Conservation (phyloP, 2,797 vertebrate species). For the Phoxinus dragarum region DNA sequence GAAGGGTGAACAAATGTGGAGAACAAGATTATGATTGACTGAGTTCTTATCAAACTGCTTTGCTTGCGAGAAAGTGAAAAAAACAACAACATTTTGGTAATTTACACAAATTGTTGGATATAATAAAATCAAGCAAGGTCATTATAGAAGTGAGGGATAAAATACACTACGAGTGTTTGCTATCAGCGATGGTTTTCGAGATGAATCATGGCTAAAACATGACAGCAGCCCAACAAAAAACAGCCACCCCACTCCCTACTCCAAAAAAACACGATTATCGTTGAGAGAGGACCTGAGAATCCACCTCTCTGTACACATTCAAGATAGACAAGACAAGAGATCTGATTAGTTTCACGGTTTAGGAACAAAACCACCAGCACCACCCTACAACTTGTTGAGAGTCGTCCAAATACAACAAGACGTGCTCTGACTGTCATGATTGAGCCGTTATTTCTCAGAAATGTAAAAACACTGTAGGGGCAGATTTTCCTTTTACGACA, state of each 20-base stretch:
- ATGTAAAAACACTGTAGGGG: not conserved
- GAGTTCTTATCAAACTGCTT: not conserved
- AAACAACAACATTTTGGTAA: not conserved
- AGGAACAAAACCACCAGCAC: conserved; percentile 28
- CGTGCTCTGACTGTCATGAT: not conserved
- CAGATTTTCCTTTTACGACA: not conserved
- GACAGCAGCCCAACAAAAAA: not conserved
- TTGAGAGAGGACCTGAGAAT: not conserved
- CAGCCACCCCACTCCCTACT: not conserved
- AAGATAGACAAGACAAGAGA: conserved; percentile 11
- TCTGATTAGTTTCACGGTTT: conserved; percentile 5
- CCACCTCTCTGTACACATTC: not conserved
- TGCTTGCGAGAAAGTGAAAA: not conserved
- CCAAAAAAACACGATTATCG: not conserved
- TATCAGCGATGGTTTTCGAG: not conserved
- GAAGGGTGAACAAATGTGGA: conserved; percentile 50
- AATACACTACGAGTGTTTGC: not conserved
- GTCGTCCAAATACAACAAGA: conserved; percentile 64
- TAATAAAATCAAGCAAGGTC: not conserved
- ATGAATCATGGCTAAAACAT: not conserved
- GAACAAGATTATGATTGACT: conserved; percentile 32
- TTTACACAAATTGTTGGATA: not conserved
- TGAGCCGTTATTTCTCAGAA: not conserved
- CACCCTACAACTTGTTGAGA: conserved; percentile 71
- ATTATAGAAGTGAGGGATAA: not conserved